Base-by-base conservation (phyloP, 2,113 vertebrate species). In the Eulemur macaco region DNA sequence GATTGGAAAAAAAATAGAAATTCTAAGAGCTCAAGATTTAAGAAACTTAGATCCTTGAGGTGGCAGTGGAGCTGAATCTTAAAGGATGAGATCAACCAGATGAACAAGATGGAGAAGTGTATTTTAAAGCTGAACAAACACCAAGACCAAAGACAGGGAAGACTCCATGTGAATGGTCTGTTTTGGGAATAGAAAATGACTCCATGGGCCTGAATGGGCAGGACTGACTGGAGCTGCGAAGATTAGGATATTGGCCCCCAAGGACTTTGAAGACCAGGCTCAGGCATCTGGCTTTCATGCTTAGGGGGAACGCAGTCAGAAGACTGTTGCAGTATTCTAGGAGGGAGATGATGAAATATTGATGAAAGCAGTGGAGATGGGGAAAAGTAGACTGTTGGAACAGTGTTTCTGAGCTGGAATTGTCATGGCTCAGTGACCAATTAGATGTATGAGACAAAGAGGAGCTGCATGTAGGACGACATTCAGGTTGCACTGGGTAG, bases 371-470 rank as follows among this genome's bases (percentile, higher is more conserved):
- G 60, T 37, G 27, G 21, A 56, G 45, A 56, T 50, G 27, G 66
- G 86, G 56, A 89, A 78, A 86, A 73, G 23, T 15, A 58, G 93
- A 14, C n/a, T 8, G 45, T 23, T 31, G 8, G 12, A 71, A 23
- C 64, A 95, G 42, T 92, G 3, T 87, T 60, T 86, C 69, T 69
- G 66, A 96, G 74, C 45, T 68, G 13, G 50, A 88, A 80, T 85
- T 56, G 2, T 78, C 37, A 56, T 42, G 50, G 42, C 92, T 54
- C 14, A 18, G 13, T 50, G 39, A 85, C 50, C 82, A 63, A 14
- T 88, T 52, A 68, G 20, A 42, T 34, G 20, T 15, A 8, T 31
- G 29, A 14, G 87, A 69, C n/a, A 37, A 58, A 58, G 42, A 34
- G 23, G 37, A 23, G 1, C 27, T 9, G 27, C 45, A 21, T 29